Percentiles rank a stretch among this genome's conserved stretches.
Evolutionary conservation across 2,113 vertebrate species (phyloP).

Genomic region (Elanus axillaris): DNA sequence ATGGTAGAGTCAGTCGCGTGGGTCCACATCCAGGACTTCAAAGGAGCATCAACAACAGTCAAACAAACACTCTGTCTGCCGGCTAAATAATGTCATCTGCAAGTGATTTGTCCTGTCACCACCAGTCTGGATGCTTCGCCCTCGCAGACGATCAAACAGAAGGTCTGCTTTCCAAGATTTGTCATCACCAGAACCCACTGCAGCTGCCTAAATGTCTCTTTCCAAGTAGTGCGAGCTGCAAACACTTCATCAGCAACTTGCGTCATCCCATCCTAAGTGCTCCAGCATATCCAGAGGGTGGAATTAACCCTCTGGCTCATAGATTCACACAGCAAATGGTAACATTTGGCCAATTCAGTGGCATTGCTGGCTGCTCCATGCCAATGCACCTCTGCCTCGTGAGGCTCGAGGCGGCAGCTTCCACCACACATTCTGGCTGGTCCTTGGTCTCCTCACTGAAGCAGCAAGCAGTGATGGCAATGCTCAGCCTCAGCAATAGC

Average conservation of each 20-base stretch:
- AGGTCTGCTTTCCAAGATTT: constrained; percentile 51
- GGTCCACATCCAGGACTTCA: neutral
- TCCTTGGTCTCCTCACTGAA: neutral
- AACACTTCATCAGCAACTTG: constrained; percentile 17
- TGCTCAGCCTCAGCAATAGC: rapidly evolving
- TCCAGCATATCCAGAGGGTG: neutral
- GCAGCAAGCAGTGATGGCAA: rapidly evolving
- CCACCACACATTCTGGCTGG: neutral
- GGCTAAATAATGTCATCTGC: constrained; percentile 12
- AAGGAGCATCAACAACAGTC: constrained; percentile 4
- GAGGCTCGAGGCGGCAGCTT: neutral
- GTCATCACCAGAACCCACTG: constrained; percentile 20
- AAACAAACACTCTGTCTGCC: constrained; percentile 23
- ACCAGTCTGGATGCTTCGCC: constrained; percentile 4
- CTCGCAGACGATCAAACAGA: constrained; percentile 36
- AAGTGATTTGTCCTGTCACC: constrained; percentile 28
- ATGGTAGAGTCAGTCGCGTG: neutral
- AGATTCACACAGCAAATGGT: neutral
- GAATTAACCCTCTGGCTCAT: neutral
- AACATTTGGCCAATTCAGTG: neutral
- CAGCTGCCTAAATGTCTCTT: neutral
- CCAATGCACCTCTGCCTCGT: rapidly evolving
- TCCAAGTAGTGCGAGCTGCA: constrained; percentile 7
- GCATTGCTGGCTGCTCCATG: neutral
- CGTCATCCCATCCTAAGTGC: neutral